Evolutionary conservation across 64 coral and sea anemone species (phyloP), one percentile per base, ranked within the genome.

Genomic region (Acropora tenuis): DNA sequence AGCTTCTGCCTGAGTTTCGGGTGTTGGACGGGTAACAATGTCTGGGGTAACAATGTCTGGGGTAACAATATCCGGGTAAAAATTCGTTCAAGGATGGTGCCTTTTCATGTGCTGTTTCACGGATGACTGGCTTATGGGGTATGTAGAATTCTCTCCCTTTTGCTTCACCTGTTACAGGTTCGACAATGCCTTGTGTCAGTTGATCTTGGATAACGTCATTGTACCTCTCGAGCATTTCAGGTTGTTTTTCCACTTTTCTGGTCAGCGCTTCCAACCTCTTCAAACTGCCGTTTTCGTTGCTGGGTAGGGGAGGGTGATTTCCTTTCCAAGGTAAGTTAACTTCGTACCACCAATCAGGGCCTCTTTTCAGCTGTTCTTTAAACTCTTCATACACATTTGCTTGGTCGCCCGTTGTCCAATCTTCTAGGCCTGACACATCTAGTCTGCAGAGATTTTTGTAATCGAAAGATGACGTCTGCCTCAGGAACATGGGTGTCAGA

Each of bases 1-100:
- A 40, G 79, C 55, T 85, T 92, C 80, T 13, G 80, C 80, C 60
- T 85, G 90, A 76, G 48, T 85, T 77, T 92, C 90, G 1, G 49
- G 30, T 47, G 80, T 84, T 55, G 69, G 3, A 9, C 4, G 1
- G 12, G 85, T 87, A 2, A 52, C 85, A 52, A 87, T 87, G 53
- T 87, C 40, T 55, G 85, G 30, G 30, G 30, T 30, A 30, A 30
- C 30, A 30, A 30, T 30, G 30, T 30, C 30, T 30, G 30, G 30
- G 30, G 30, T 30, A 30, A 30, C 30, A 30, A 30, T 30, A 30
- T 30, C 30, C 30, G 30, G 30, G 30, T 30, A 30, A 30, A 30
- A 30, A 65, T 1, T 43, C 8, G 4, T 41, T 48, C 59, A 17
- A 13, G 45, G 81, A 84, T 8, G 52, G 81, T 3, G 41, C 9